Evolutionary conservation across 2,113 vertebrate genomes (phyloP).

Genomic region (Empidonax alnorum): DNA sequence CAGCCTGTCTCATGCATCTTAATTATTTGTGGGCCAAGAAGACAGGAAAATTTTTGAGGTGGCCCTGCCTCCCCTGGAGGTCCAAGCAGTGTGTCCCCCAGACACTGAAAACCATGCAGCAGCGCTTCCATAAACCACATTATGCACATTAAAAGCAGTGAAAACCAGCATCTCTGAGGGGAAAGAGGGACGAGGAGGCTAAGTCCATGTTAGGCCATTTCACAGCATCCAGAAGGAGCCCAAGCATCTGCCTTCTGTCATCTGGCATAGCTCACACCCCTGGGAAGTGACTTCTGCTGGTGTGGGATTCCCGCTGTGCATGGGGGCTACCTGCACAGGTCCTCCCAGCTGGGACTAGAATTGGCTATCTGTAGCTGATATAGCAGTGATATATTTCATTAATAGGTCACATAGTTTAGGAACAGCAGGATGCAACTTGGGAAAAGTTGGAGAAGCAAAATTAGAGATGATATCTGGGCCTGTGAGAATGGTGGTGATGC

Average conservation of each 20-base stretch:
- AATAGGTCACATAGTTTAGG: not conserved
- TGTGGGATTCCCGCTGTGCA: not conserved
- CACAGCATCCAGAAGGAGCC: not conserved
- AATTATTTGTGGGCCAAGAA: not conserved
- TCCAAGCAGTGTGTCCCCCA: not conserved
- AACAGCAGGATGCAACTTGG: not conserved
- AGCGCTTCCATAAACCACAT: not conserved
- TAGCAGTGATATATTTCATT: not conserved
- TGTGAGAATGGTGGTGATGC: not conserved
- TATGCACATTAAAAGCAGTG: not conserved
- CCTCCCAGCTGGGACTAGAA: not conserved
- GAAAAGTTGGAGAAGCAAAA: not conserved
- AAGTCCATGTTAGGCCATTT: not conserved
- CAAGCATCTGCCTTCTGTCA: not conserved
- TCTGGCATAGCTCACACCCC: not conserved
- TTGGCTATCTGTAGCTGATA: not conserved
- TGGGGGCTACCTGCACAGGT: fast-evolving
- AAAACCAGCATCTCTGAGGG: not conserved
- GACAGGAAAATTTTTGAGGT: not conserved
- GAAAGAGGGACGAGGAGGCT: not conserved
- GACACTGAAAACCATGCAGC: not conserved
- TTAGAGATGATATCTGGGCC: not conserved
- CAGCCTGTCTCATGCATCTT: not conserved
- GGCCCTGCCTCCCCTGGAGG: not conserved
- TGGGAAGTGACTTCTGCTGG: not conserved